Percentiles rank a stretch among this genome's conserved stretches.
Conservation (phyloP, 2,797 vertebrate genomes). For the Peromyscus eremicus region DNA sequence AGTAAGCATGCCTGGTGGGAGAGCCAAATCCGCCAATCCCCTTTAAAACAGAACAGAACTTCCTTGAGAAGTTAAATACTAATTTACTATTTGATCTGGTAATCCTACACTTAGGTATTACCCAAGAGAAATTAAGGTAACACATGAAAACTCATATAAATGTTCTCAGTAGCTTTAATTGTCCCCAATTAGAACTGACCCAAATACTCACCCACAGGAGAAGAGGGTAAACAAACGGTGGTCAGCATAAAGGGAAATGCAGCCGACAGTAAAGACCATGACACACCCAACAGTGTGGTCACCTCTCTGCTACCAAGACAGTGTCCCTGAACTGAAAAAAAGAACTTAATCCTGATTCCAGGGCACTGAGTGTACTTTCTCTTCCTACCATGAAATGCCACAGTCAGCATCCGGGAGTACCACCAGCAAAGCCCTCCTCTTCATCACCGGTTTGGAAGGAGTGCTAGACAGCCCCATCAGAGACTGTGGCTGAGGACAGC, state of each 20-base stretch:
- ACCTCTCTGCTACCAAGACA: neutral
- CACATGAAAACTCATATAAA: neutral
- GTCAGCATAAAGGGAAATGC: neutral
- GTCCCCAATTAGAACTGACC: neutral
- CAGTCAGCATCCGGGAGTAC: neutral
- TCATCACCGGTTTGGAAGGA: neutral
- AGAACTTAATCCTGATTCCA: neutral
- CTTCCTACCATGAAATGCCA: neutral
- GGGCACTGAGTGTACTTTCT: neutral
- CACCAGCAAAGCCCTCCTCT: neutral
- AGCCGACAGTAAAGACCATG: neutral
- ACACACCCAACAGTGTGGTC: neutral
- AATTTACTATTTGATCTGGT: neutral
- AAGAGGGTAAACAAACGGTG: neutral
- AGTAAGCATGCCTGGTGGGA: neutral
- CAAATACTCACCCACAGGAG: neutral
- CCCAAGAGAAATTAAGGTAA: conserved; percentile 10
- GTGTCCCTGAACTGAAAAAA: neutral
- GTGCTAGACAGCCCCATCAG: neutral
- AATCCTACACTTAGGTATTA: neutral
- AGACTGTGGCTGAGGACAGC: neutral
- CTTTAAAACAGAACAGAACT: neutral
- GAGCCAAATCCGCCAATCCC: neutral
- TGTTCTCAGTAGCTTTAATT: neutral
- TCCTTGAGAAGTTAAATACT: neutral